Evolutionary conservation across 2,113 vertebrate species (phyloP), one percentile per base, ranked within the genome.

Genomic region (Helogale parvula): DNA sequence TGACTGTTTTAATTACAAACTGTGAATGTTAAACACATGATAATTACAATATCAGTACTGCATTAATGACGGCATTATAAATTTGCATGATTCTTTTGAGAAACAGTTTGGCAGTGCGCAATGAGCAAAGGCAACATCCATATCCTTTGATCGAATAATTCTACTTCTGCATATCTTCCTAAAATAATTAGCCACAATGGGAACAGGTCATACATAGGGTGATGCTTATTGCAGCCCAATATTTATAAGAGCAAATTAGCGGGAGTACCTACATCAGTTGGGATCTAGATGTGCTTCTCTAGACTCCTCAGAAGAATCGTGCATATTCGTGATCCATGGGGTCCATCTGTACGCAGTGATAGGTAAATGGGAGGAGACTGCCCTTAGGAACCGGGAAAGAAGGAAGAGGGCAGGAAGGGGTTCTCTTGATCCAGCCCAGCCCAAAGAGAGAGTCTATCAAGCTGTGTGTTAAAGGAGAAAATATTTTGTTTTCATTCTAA

Each of bases 341-440:
- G 60, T 21, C 33, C 2, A 8, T 19, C 1, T 1, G 35, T 47
- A 15, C 1, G 15, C 23, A 13, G 2, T 16, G 57, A 38, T 50
- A 17, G 3, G 0, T 0, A 35, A 27, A 12, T 35, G 33, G 27
- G 57, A 21, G 57, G 50, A n/a, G 31, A n/a, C 1, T 45, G 9
- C n/a, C 41, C 71, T 47, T 38, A 12, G 35, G 41, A 45, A 68
- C 0, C 50, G 45, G 38, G 45, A 35, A 21, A n/a, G 7, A 7
- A 16, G 31, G 71, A n/a, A 41, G 47, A 47, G n/a, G 66, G 23
- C 72, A 33, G 47, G n/a, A 13, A 7, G 19, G 41, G 7, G 3
- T 25, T 52, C 33, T 68, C 38, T 29, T 35, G 16, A 23, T 72
- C 45, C 21, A 19, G 57, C 23, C 29, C 72, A 71, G 29, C 15